phyloP scores from a whole-genome alignment of 2,888 invertebrate species.

The Parasteatoda lunata region DNA sequence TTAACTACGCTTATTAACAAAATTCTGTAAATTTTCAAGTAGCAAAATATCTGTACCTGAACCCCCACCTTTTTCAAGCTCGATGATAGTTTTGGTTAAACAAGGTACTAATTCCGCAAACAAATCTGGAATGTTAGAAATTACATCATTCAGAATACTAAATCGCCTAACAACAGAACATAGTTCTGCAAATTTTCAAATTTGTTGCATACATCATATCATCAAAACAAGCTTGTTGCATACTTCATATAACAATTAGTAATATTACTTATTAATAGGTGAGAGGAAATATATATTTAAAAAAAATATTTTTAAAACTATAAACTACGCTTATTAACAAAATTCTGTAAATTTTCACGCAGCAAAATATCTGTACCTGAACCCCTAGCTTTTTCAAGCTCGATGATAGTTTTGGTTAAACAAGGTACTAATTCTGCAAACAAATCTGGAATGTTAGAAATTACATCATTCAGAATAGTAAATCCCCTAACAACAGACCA shows the following conservation, averaged over 20 bases:
- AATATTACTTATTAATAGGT: no score
- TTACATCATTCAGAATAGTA: constrained; percentile 22
- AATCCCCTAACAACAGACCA: constrained; percentile 34
- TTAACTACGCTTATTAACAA: constrained; percentile 33
- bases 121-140: constrained; percentile 26
- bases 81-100: constrained; percentile 23
- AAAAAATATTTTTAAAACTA: no score
- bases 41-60: constrained; percentile 34
- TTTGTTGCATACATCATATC: no score
- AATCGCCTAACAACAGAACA: constrained; percentile 24
- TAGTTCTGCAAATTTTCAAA: neutral
- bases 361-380: constrained; percentile 38
- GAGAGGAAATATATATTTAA: no score
- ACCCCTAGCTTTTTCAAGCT: constrained; percentile 40
- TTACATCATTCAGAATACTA: constrained; percentile 23
- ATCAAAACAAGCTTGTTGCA: no score
- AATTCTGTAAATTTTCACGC: constrained; percentile 17
- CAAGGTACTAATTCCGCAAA: constrained; percentile 32
- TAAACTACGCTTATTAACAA: constrained; percentile 25
- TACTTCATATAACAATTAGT: no score
- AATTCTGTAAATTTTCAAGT: constrained; percentile 13
- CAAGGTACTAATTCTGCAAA: constrained; percentile 32
- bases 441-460: constrained; percentile 26
- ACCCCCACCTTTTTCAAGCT: constrained; percentile 37
- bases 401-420: constrained; percentile 24